Evolutionary conservation across 2,888 invertebrate genomes (phyloP).

Genomic region (Drosophila conformis): DNA sequence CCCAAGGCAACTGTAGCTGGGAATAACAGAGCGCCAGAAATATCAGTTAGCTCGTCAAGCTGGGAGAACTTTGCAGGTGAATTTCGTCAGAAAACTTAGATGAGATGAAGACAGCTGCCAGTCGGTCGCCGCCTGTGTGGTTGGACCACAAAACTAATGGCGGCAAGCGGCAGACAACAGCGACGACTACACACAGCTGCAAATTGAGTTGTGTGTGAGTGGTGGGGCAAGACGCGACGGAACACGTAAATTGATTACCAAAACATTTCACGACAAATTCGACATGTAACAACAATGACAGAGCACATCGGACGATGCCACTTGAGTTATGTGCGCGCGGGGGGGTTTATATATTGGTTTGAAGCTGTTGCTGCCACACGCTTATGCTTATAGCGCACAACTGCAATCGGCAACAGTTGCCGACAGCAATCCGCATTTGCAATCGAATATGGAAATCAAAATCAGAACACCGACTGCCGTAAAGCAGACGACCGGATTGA

Average conservation of each 20-base stretch:
- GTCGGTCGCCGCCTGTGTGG: conserved; percentile 23
- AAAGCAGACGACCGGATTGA: conserved; percentile 2
- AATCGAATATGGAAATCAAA: conserved; percentile 16
- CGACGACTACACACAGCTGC: background rate
- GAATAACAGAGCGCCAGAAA: conserved; percentile 22
- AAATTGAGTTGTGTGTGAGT: background rate
- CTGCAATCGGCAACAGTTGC: conserved; percentile 59
- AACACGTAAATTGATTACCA: conserved; percentile 75
- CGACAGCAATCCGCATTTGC: conserved; percentile 50
- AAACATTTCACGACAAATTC: conserved; percentile 79
- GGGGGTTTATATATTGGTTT: background rate
- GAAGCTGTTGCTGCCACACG: conserved; percentile 9
- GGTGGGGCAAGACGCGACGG: conserved; percentile 12
- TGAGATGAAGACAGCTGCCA: conserved; percentile 28
- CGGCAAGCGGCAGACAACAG: conserved; percentile 14
- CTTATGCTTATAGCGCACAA: conserved; percentile 17
- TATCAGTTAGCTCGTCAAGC: conserved; percentile 29
- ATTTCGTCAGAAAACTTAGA: conserved; percentile 36
- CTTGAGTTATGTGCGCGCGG: background rate
- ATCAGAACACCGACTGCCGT: conserved; percentile 7
- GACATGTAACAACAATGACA: conserved; percentile 70
- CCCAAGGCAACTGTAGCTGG: conserved; percentile 29
- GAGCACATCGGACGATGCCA: conserved; percentile 21
- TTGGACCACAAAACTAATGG: conserved; percentile 47
- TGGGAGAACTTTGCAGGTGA: conserved; percentile 64